Evolutionary conservation across 2,113 vertebrate species (phyloP).

Genomic region (Caranx ignobilis): DNA sequence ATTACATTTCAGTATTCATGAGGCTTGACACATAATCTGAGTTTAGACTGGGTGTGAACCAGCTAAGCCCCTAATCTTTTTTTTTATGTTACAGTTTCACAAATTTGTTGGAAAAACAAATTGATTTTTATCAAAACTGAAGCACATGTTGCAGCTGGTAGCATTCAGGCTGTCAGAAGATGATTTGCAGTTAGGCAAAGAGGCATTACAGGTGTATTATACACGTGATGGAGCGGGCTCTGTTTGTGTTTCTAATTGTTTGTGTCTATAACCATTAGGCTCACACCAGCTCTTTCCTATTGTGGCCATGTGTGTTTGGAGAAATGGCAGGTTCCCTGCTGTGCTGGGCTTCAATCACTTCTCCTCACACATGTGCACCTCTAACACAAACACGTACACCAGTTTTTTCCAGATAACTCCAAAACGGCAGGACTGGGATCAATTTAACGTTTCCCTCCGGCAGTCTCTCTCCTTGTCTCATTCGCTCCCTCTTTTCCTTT

Average conservation of each 20-base stretch:
- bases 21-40: slow-evolving; percentile 23
- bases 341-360: slow-evolving; percentile 62
- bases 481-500: slow-evolving; percentile 9
- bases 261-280: slow-evolving; percentile 71
- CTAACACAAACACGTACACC: slow-evolving; percentile 62
- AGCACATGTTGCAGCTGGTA: slow-evolving; percentile 15
- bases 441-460: slow-evolving; percentile 71
- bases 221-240: slow-evolving; percentile 5
- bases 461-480: slow-evolving; percentile 37
- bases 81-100: slow-evolving; percentile 31
- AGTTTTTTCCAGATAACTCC: slow-evolving; percentile 54
- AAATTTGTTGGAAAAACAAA: slow-evolving; percentile 38
- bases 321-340: slow-evolving; percentile 66
- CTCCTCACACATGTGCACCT: slow-evolving; percentile 62
- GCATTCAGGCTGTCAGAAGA: background rate
- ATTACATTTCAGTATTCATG: slow-evolving; percentile 50
- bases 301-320: slow-evolving; percentile 68
- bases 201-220: slow-evolving; percentile 36
- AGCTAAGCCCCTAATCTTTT: slow-evolving; percentile 45
- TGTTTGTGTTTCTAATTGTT: slow-evolving; percentile 68
- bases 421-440: slow-evolving; percentile 78
- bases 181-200: background rate
- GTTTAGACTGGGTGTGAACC: slow-evolving; percentile 38
- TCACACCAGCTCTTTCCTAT: slow-evolving; percentile 59
- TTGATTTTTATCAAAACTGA: slow-evolving; percentile 29